Conservation (phyloP, 2,888 invertebrate species). For the Apamea crenata region DNA sequence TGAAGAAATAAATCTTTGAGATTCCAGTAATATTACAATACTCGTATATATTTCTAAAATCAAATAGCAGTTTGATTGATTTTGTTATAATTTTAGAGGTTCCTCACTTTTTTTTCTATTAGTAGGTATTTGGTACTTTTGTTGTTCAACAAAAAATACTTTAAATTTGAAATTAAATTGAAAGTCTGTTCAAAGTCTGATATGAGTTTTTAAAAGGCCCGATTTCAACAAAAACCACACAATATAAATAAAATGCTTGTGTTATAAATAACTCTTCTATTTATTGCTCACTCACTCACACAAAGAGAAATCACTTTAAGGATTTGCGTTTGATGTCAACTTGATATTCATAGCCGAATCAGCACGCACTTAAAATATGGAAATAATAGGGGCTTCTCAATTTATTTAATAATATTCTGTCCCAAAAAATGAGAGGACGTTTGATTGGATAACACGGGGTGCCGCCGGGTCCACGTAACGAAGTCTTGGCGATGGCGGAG, state of each 20-base stretch:
- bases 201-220: neutral
- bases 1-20: conserved; percentile 27
- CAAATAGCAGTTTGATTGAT: neutral
- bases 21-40: conserved; percentile 5
- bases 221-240: neutral
- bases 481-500: conserved; percentile 54
- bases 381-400: conserved; percentile 55
- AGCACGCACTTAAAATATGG: conserved; percentile 55
- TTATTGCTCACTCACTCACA: neutral
- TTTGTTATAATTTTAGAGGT: neutral
- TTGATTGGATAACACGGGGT: conserved; percentile 62
- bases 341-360: conserved; percentile 60
- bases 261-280: conserved; percentile 8
- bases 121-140: no score
- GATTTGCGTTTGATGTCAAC: conserved; percentile 46
- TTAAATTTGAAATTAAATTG: neutral
- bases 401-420: conserved; percentile 62
- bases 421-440: conserved; percentile 48
- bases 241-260: neutral
- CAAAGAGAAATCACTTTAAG: conserved; percentile 31
- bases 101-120: no score
- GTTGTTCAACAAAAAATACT: neutral
- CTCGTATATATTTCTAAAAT: conserved; percentile 15
- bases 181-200: neutral
- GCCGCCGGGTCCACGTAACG: conserved; percentile 45